Percentiles rank a stretch among this genome's conserved stretches.
Evolutionary conservation across 2,797 vertebrate genomes (phyloP).

Genomic region (Odontamblyopus lacepedii): DNA sequence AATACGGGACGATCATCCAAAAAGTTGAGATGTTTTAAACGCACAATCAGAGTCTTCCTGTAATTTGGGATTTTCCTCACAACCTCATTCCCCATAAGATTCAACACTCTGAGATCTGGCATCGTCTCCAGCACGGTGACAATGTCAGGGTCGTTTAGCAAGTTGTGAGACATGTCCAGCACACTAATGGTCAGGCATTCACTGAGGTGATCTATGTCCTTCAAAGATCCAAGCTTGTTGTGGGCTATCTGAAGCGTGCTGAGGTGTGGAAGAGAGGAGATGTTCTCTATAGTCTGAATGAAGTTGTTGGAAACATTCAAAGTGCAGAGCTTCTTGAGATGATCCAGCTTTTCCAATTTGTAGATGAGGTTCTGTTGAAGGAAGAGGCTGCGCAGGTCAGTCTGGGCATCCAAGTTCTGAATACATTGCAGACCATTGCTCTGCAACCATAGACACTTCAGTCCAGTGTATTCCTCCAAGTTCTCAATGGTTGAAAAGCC

Average conservation of each 20-base stretch:
- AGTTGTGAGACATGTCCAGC: conserved; percentile 91
- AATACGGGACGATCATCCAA: conserved; percentile 93
- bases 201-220: conserved; percentile 84
- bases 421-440: conserved; percentile 87
- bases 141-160: conserved; percentile 80
- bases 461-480: conserved; percentile 91
- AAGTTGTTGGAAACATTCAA: conserved; percentile 94
- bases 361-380: conserved; percentile 89
- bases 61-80: conserved; percentile 87
- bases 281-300: conserved; percentile 85
- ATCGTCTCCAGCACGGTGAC: conserved; percentile 83
- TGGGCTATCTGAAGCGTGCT: conserved; percentile 89
- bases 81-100: conserved; percentile 89
- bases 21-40: conserved; percentile 84
- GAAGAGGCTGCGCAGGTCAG: conserved; percentile 88
- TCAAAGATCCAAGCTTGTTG: conserved; percentile 81
- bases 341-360: conserved; percentile 90
- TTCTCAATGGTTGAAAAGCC: conserved; percentile 90
- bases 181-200: conserved; percentile 83
- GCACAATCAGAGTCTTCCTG: conserved; percentile 85
- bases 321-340: conserved; percentile 81
- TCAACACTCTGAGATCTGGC: conserved; percentile 86
- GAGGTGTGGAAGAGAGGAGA: conserved; percentile 85
- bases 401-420: conserved; percentile 87
- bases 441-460: conserved; percentile 92